Percentiles rank a stretch among this genome's conserved stretches.
Conservation (phyloP, 2,888 invertebrate genomes). For the Nymphalis c-album region DNA sequence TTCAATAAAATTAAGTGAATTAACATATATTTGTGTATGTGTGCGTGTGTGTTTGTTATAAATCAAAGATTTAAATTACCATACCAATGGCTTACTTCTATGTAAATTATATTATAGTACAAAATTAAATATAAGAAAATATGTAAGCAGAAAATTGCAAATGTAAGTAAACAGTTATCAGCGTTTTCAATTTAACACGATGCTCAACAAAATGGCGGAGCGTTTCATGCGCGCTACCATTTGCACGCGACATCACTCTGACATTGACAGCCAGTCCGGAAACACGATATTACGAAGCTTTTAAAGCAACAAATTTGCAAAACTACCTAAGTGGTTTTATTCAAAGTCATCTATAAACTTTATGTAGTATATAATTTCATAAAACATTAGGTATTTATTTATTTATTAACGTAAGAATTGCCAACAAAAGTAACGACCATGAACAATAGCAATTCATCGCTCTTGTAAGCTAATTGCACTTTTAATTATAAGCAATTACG, state of each 20-base stretch:
- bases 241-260: constrained; percentile 19
- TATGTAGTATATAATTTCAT: background rate
- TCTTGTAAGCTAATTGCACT: too few relatives aligned
- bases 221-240: constrained; percentile 9
- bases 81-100: too few relatives aligned
- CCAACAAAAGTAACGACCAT: too few relatives aligned
- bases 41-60: too few relatives aligned
- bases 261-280: constrained; percentile 16
- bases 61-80: too few relatives aligned
- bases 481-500: too few relatives aligned
- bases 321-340: background rate
- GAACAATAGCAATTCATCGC: too few relatives aligned
- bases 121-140: background rate
- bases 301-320: background rate
- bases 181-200: constrained; percentile 24
- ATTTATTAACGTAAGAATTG: too few relatives aligned
- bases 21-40: too few relatives aligned
- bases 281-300: constrained; percentile 6
- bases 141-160: background rate
- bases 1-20: too few relatives aligned
- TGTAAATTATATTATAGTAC: too few relatives aligned
- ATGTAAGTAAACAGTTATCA: background rate
- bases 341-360: background rate
- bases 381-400: background rate
- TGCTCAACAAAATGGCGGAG: constrained; percentile 15